phyloP scores from a whole-genome alignment of 2,797 vertebrate species.

The Catamblyrhynchus diadema region DNA sequence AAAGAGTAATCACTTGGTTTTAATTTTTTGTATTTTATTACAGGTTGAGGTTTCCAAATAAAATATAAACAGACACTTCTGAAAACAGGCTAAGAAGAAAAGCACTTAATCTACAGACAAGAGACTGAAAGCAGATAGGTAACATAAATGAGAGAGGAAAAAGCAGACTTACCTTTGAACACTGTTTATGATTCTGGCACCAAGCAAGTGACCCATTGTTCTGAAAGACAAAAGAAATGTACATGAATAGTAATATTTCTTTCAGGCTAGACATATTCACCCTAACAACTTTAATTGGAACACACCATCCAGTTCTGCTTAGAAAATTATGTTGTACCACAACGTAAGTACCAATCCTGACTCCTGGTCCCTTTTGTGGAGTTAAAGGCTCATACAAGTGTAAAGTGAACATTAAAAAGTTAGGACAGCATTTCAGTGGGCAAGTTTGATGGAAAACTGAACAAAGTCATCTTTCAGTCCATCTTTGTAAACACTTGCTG shows the following conservation, averaged over 20 bases:
- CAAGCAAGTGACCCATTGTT: slow-evolving; percentile 94
- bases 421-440: background rate
- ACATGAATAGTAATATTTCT: background rate
- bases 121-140: background rate
- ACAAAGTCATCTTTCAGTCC: background rate
- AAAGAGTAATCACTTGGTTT: background rate
- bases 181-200: slow-evolving; percentile 98
- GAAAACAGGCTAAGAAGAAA: background rate
- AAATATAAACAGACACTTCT: background rate
- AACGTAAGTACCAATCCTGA: background rate
- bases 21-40: background rate
- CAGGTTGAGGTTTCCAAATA: background rate
- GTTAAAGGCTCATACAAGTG: background rate
- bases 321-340: background rate
- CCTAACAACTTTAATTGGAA: background rate
- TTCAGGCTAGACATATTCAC: background rate
- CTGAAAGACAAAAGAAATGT: slow-evolving; percentile 73
- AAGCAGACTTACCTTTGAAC: slow-evolving; percentile 87
- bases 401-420: background rate
- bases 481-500: background rate
- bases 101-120: background rate
- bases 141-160: background rate
- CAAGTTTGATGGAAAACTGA: background rate
- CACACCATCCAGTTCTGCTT: background rate
- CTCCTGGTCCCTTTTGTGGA: background rate